Evolutionary conservation across 2,113 vertebrate species (phyloP), one percentile per base, ranked within the genome.

Genomic region (Corythornis madagascariensis): DNA sequence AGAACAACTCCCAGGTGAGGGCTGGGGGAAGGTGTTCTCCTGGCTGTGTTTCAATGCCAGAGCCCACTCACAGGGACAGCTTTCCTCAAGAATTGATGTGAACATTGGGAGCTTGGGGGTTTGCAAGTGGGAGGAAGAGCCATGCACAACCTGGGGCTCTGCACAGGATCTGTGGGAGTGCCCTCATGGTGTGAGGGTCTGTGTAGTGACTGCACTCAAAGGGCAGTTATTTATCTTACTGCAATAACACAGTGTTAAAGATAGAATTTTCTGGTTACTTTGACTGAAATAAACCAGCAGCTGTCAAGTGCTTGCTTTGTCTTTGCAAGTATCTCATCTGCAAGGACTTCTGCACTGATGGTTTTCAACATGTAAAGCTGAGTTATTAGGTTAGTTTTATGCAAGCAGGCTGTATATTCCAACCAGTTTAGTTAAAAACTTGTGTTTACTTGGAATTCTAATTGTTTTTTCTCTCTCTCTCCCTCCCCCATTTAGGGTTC

Each of bases 401-500:
- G 66, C 33, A 65, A 82, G 40, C 15, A 87, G 84, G 38, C 81
- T 72, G 21, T 79, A 73, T 48, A 73, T 63, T 61, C n/a, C 48
- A 65, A 67, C 28, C 25, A 73, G 42, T 91, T 85, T 29, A 28
- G 15, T 59, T 87, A 29, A 92, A 73, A 79, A 50, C 19, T 50
- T 91, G 5, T 59, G 22, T 85, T 85, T 72, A 52, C 33, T n/a
- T 88, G 61, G 61, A 79, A 84, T 84, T 78, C 29, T 92, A 69
- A 50, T 10, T 48, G 11, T 48, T 50, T 3, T 35, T 59, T 65
- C 55, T 60, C 67, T 64, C 17, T 86, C 29, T 57, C 5, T 85
- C 14, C 29, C 47, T 78, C 8, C 4, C 7, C 24, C 76, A 8
- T 95, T 71, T 89, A 98, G 97, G 96, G 63, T 77, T 95, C 98